Evolutionary conservation across 2,797 vertebrate genomes (phyloP).

Genomic region (Danio albolineatus): DNA sequence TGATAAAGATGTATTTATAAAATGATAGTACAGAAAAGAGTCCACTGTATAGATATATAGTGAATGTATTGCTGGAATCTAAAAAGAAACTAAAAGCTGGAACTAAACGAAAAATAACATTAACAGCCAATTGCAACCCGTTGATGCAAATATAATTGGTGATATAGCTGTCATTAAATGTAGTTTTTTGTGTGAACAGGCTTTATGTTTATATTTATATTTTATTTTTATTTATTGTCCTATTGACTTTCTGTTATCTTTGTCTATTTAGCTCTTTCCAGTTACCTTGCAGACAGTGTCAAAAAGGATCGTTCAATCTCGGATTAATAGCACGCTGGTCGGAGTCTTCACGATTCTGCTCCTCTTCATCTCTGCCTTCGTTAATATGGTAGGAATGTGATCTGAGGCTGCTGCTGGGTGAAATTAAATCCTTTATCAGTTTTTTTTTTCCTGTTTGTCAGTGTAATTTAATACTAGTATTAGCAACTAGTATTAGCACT

Average conservation of each 20-base stretch:
- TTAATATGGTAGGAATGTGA: constrained; percentile 87
- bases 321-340: constrained; percentile 88
- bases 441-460: neutral
- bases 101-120: no score
- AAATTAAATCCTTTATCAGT: neutral
- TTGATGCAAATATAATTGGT: no score
- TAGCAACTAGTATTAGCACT: constrained; percentile 6
- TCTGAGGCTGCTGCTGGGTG: neutral
- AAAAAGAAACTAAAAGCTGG: no score
- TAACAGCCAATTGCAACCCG: no score
- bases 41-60: no score
- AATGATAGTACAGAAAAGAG: no score
- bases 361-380: constrained; percentile 89
- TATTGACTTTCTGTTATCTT: neutral
- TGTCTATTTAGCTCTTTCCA: constrained; percentile 81
- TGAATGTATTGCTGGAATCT: no score
- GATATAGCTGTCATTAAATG: no score
- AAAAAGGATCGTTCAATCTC: constrained; percentile 90
- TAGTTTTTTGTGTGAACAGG: no score
- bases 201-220: no score
- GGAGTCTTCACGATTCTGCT: constrained; percentile 90
- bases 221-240: neutral
- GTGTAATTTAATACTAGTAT: constrained; percentile 17
- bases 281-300: constrained; percentile 84
- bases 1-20: no score